phyloP scores from a whole-genome alignment of 2,888 invertebrate genomes.

The Habroteleia sp. region DNA sequence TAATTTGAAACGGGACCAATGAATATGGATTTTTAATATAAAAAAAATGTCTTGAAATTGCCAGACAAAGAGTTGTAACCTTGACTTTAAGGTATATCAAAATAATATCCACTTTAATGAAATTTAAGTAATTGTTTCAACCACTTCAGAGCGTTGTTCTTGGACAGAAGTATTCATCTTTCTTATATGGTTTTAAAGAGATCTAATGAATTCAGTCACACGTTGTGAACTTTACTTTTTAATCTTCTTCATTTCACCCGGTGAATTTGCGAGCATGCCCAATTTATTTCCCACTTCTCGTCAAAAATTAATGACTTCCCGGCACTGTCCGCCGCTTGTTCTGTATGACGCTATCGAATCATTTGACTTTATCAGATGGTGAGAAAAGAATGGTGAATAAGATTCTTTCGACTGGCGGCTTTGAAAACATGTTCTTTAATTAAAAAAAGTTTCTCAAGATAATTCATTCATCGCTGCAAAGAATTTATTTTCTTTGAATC shows the following conservation, averaged over 20 bases:
- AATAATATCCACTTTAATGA: too few species aligned
- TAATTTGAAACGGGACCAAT: constrained; percentile 16
- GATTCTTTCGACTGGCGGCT: constrained; percentile 15
- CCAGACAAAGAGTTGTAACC: too few species aligned
- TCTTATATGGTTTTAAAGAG: too few species aligned
- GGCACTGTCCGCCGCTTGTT: constrained; percentile 17
- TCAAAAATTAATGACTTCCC: constrained; percentile 38
- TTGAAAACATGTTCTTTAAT: constrained; percentile 12
- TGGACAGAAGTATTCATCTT: too few species aligned
- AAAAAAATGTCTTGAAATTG: too few species aligned
- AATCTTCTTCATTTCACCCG: neutral
- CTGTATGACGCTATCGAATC: constrained; percentile 24
- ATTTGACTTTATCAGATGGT: constrained; percentile 22
- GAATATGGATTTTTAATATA: too few species aligned
- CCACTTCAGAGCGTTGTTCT: too few species aligned
- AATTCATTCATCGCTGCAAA: constrained; percentile 10
- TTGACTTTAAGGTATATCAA: too few species aligned
- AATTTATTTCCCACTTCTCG: constrained; percentile 35
- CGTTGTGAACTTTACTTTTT: neutral
- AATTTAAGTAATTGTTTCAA: too few species aligned
- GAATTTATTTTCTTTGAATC: neutral
- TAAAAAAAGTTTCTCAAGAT: constrained; percentile 9
- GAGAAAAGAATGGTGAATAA: constrained; percentile 15
- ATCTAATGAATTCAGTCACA: neutral
- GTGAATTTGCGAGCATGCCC: constrained; percentile 6